Percentiles rank a stretch among this genome's conserved stretches.
Evolutionary conservation across 2,888 invertebrate genomes (phyloP).

Genomic region (Drosophila melanosoma): DNA sequence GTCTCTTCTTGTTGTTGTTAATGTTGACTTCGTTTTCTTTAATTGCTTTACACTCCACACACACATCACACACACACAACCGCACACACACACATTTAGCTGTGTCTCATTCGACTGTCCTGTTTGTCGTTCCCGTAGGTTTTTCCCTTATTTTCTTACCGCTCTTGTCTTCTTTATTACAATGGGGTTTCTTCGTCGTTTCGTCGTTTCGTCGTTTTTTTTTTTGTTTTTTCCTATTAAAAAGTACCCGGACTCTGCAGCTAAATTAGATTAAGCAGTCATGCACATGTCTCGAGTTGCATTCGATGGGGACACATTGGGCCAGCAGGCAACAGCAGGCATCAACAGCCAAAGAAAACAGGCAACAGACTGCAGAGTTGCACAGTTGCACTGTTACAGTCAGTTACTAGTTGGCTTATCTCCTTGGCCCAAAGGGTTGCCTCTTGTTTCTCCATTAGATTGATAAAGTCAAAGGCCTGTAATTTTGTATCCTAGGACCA

Average conservation of each 20-base stretch:
- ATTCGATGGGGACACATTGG: constrained; percentile 44
- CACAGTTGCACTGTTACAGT: background rate
- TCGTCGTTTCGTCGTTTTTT: constrained; percentile 2
- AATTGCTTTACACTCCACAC: constrained; percentile 54
- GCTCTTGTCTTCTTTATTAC: constrained; percentile 34
- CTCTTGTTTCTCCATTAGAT: background rate
- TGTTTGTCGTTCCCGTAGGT: constrained; percentile 69
- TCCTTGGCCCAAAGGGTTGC: constrained; percentile 2
- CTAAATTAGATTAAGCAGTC: constrained; percentile 79
- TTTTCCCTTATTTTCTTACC: constrained; percentile 65
- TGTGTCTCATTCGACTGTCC: constrained; percentile 28
- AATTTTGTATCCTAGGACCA: background rate
- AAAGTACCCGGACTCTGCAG: constrained; percentile 43
- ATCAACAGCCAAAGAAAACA: constrained; percentile 1
- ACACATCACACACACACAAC: constrained; percentile 21
- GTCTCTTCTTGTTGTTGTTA: constrained; percentile 27
- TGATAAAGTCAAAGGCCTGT: background rate
- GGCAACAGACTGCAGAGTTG: constrained; percentile 3
- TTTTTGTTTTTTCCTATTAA: constrained; percentile 53
- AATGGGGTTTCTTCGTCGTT: constrained; percentile 30
- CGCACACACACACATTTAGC: constrained; percentile 3
- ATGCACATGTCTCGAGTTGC: constrained; percentile 69
- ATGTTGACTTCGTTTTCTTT: constrained; percentile 54
- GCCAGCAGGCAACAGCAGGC: constrained; percentile 32
- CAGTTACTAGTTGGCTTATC: background rate